These are phyloP conservation scores for Drosophila ercepeae DNA, from an alignment of 1,140 invertebrate species.

Conservation along the genomic window DNA sequence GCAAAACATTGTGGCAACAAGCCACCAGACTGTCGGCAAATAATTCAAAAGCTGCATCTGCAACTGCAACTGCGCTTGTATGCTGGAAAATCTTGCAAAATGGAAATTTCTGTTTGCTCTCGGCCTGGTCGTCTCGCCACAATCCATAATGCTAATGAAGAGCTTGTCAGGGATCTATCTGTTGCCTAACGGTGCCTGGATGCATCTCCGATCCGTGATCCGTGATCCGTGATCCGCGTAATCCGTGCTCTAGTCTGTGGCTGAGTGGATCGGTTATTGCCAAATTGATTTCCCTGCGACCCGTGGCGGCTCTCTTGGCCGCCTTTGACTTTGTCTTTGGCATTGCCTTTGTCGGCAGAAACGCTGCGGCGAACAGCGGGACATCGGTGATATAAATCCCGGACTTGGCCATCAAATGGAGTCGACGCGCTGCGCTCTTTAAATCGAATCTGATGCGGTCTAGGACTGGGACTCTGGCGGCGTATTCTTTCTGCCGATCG, in stretches of 20 bases:
- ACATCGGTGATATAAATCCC: slow-evolving; percentile 51
- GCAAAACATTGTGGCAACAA: slow-evolving; percentile 56
- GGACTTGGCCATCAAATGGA: slow-evolving; percentile 50
- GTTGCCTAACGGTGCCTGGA: slow-evolving; percentile 59
- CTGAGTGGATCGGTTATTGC: slow-evolving; percentile 34
- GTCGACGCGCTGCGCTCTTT: slow-evolving; percentile 44
- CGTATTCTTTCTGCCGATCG: slow-evolving; percentile 50
- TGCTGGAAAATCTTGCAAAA: slow-evolving; percentile 54
- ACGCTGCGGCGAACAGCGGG: slow-evolving; percentile 49
- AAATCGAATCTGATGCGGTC: slow-evolving; percentile 52
- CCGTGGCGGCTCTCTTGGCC: slow-evolving; percentile 28
- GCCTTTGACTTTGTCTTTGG: slow-evolving; percentile 63
- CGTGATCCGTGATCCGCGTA: slow-evolving; percentile 2
- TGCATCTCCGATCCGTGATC: slow-evolving; percentile 22
- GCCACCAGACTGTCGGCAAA: slow-evolving; percentile 18
- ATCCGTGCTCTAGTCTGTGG: neutral
- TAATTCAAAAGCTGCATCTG: slow-evolving; percentile 57
- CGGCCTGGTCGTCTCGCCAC: slow-evolving; percentile 31
- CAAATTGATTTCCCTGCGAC: slow-evolving; percentile 69
- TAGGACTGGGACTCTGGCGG: slow-evolving; percentile 15
- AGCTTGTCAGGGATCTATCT: slow-evolving; percentile 48
- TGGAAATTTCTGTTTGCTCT: slow-evolving; percentile 62
- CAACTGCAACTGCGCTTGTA: slow-evolving; percentile 33
- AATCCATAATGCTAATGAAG: slow-evolving; percentile 76
- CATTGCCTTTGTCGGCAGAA: slow-evolving; percentile 67